These are phyloP conservation scores for Frieseomelitta varia DNA, from an alignment of 1,140 invertebrate genomes.

Conservation along the genomic window DNA sequence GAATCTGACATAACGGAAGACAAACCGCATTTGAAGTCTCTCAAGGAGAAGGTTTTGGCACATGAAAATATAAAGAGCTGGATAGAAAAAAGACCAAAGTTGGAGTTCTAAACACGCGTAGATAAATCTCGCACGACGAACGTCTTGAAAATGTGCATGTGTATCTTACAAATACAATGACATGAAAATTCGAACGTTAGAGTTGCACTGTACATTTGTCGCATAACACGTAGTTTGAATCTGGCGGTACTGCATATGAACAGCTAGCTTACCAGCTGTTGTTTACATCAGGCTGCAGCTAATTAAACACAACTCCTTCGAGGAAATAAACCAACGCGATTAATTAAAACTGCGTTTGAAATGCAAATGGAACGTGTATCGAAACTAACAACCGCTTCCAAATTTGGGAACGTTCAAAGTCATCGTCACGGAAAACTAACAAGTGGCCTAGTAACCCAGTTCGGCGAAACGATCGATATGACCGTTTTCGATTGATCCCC, in stretches of 20 bases:
- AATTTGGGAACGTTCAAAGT: background rate
- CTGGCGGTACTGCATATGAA: background rate
- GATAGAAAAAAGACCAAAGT: constrained; percentile 76
- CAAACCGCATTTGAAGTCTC: constrained; percentile 72
- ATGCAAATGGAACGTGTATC: too few species aligned
- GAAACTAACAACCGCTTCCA: background rate
- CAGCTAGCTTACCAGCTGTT: constrained; percentile 1
- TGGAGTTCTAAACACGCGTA: constrained; percentile 8
- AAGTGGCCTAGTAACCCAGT: constrained; percentile 5
- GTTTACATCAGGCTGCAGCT: background rate
- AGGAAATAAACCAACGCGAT: too few species aligned
- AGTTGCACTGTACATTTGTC: background rate
- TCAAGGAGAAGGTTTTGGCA: constrained; percentile 73
- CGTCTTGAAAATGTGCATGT: too few species aligned
- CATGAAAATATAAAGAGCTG: constrained; percentile 78
- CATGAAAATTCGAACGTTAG: background rate
- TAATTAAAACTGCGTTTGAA: background rate
- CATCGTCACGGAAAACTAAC: too few species aligned
- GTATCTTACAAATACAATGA: background rate
- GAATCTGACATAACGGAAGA: constrained; percentile 68
- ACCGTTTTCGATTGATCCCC: background rate
- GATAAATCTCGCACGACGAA: background rate
- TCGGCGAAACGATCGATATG: background rate
- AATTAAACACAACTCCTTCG: background rate
- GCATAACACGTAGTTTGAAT: background rate